Conservation (phyloP, 2,888 invertebrate genomes). For the Melieria crassipennis region DNA sequence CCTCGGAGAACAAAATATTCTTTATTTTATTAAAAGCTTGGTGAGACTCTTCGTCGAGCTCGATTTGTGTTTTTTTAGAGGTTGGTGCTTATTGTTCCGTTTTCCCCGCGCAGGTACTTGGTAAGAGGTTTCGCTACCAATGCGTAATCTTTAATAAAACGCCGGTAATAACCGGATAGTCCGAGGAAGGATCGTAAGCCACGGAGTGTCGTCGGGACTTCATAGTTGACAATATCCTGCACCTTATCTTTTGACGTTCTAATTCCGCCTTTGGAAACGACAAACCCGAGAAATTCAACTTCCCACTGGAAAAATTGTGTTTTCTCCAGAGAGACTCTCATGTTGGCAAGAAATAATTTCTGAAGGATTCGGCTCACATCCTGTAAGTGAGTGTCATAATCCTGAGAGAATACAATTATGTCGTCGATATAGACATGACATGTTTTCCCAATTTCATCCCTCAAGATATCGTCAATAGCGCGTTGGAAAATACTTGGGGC, state of each 20-base stretch:
- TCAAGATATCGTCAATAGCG: too few species aligned
- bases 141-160: neutral
- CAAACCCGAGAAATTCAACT: conserved; percentile 2
- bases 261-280: neutral
- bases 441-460: too few species aligned
- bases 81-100: neutral
- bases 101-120: neutral
- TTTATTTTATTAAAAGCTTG: neutral
- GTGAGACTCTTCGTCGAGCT: too few species aligned
- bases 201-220: neutral
- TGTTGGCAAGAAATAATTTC: conserved; percentile 15
- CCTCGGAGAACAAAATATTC: neutral
- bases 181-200: neutral
- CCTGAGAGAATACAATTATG: neutral
- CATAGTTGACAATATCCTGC: neutral
- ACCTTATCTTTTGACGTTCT: too few species aligned
- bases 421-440: too few species aligned
- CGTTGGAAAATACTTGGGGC: too few species aligned
- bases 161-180: neutral
- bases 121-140: neutral
- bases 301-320: neutral
- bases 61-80: neutral
- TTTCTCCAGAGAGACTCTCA: conserved; percentile 5
- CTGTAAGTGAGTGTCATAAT: neutral
- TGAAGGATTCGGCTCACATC: conserved; percentile 6